Evolutionary conservation across 2,888 invertebrate genomes (phyloP).

Genomic region (Stenotaenia linearis): DNA sequence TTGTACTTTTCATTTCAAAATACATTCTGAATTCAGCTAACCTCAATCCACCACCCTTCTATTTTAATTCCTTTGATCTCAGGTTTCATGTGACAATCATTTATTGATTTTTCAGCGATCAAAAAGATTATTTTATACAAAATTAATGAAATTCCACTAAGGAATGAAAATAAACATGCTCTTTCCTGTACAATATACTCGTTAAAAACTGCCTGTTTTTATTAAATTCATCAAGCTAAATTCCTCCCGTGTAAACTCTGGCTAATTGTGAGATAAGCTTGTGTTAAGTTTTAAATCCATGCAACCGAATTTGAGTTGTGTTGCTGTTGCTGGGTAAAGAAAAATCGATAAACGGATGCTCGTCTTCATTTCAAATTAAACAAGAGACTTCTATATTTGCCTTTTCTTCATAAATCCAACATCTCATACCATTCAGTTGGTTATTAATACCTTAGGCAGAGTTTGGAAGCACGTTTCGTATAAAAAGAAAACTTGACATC

Average conservation of each 20-base stretch:
- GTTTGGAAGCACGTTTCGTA: neutral
- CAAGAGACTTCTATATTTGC: neutral
- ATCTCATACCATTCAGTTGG: neutral
- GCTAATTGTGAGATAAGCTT: neutral
- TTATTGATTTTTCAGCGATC: neutral
- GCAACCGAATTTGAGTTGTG: neutral
- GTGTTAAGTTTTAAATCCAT: neutral
- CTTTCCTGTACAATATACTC: neutral
- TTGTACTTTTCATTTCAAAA: neutral
- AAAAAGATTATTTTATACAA: neutral
- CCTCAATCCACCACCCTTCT: no score
- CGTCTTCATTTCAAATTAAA: conserved; percentile 21
- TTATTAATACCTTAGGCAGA: conserved; percentile 13
- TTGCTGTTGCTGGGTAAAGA: neutral
- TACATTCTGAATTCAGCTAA: neutral
- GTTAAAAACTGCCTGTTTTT: no score
- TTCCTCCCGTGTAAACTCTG: neutral
- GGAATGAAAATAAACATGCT: neutral
- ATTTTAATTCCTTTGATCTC: no score
- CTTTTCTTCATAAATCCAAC: neutral
- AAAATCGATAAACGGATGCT: conserved; percentile 13
- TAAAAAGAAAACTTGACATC: neutral
- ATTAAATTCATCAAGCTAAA: no score
- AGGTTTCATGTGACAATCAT: neutral
- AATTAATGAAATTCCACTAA: neutral